A percentile compares a stretch with the other conserved stretches of the same genome.
Conservation (phyloP, 2,888 invertebrate genomes). For the Tinea pellionella region DNA sequence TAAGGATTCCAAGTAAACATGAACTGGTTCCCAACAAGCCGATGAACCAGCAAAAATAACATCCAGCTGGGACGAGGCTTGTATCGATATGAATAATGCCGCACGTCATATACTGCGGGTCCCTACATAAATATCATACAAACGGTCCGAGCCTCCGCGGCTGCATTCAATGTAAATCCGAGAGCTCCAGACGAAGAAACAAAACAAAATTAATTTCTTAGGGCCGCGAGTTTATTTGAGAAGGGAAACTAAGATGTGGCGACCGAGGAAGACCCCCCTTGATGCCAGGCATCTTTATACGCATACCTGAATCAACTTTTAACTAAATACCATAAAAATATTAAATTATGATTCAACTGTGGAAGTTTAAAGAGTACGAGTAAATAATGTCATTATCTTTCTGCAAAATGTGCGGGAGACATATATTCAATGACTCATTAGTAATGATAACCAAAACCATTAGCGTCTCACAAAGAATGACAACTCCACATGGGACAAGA, state of each 20-base stretch:
- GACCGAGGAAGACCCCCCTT: conserved; percentile 45
- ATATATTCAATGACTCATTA: not conserved
- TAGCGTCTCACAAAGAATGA: not conserved
- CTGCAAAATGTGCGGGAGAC: not conserved
- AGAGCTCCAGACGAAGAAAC: conserved; percentile 62
- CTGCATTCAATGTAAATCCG: conserved; percentile 67
- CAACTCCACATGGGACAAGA: conserved; percentile 9
- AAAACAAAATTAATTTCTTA: conserved; percentile 68
- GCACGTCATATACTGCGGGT: conserved; percentile 58
- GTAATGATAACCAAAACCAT: not conserved
- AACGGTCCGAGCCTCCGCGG: conserved; percentile 52
- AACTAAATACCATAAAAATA: conserved; percentile 7
- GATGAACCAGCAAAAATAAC: conserved; percentile 53
- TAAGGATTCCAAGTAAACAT: not conserved
- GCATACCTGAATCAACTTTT: not conserved
- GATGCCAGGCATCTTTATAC: conserved; percentile 42
- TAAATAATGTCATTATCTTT: not conserved
- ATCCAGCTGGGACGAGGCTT: conserved; percentile 49
- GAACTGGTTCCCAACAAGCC: not conserved
- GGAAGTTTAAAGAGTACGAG: not conserved
- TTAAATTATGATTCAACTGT: not conserved
- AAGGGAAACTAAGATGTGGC: conserved; percentile 31
- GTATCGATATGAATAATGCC: conserved; percentile 64
- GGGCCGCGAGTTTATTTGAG: conserved; percentile 55
- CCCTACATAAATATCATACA: conserved; percentile 64